These are phyloP conservation scores for Apotomis turbidana DNA, from an alignment of 2,888 invertebrate genomes.

Conservation along the genomic window DNA sequence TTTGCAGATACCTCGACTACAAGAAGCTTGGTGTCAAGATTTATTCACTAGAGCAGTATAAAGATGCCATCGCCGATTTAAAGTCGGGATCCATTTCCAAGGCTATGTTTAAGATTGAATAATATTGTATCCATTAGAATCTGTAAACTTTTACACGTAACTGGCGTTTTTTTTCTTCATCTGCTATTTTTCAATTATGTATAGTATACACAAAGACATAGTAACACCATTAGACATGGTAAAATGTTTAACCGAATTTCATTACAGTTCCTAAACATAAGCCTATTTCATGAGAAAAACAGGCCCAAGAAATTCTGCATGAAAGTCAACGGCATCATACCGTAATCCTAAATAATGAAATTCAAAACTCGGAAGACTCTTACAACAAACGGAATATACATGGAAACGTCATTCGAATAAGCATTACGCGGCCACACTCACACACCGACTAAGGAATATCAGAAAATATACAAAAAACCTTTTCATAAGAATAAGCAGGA, in stretches of 20 bases:
- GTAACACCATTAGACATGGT: too few species aligned
- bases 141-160: background rate
- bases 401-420: slow-evolving; percentile 59
- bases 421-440: slow-evolving; percentile 67
- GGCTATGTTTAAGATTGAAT: slow-evolving; percentile 76
- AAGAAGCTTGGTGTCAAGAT: slow-evolving; percentile 80
- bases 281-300: too few species aligned
- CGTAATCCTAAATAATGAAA: slow-evolving; percentile 13
- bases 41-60: slow-evolving; percentile 74
- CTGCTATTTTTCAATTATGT: too few species aligned
- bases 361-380: background rate
- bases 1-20: slow-evolving; percentile 74
- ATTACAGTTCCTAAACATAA: too few species aligned
- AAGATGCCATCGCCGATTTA: slow-evolving; percentile 74
- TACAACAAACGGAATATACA: slow-evolving; percentile 34
- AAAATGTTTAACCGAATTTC: too few species aligned
- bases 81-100: slow-evolving; percentile 81
- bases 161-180: slow-evolving; percentile 4
- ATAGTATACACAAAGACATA: too few species aligned
- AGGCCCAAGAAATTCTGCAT: too few species aligned
- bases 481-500: slow-evolving; percentile 82
- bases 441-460: slow-evolving; percentile 68
- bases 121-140: background rate
- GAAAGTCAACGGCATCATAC: background rate
- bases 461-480: slow-evolving; percentile 80